These are phyloP conservation scores for Cichladusa arquata DNA, from an alignment of 2,113 vertebrate genomes.

Conservation along the genomic window DNA sequence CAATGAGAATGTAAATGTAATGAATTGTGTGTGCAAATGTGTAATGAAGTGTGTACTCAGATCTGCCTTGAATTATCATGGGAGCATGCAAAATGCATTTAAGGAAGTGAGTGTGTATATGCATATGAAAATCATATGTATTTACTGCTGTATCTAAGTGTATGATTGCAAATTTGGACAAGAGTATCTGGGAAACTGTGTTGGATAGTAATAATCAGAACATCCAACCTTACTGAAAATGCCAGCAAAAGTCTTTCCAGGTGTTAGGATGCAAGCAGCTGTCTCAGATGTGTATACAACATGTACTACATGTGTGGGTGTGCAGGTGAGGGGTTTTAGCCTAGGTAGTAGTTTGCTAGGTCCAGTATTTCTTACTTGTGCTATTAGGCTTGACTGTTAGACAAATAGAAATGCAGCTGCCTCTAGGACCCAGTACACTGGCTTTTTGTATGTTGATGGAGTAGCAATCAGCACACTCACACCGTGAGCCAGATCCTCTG, in stretches of 20 bases:
- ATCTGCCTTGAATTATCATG: conserved; percentile 28
- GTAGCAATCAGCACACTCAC: neutral
- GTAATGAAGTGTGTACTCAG: conserved; percentile 42
- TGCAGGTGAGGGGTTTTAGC: neutral
- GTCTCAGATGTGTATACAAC: neutral
- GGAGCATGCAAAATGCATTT: conserved; percentile 15
- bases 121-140: conserved; percentile 20
- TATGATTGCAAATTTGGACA: neutral
- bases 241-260: neutral
- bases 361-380: neutral
- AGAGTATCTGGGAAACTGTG: neutral
- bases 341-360: neutral
- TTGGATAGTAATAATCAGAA: neutral
- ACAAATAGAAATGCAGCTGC: neutral
- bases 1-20: conserved; percentile 50
- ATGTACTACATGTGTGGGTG: neutral
- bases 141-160: neutral
- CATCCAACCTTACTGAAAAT: neutral
- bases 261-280: neutral
- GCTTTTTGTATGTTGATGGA: neutral
- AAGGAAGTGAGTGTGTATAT: neutral
- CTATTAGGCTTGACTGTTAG: neutral
- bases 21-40: conserved; percentile 60
- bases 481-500: neutral
- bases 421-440: neutral